Conservation (phyloP, 2,113 vertebrate species). For the Acrocephalus kingi region DNA sequence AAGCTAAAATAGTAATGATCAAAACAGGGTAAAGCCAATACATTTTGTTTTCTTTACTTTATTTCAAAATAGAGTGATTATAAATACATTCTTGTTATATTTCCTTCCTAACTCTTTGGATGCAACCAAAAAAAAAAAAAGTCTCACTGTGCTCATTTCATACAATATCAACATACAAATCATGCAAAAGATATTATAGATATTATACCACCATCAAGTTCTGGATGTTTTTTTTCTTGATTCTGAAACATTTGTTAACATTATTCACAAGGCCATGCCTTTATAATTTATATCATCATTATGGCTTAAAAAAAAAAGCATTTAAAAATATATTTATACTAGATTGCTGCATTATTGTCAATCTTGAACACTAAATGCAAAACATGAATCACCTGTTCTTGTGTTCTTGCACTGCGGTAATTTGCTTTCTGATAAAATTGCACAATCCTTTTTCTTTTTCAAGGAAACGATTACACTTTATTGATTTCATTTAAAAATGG, state of each 20-base stretch:
- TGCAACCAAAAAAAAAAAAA: conserved; percentile 23
- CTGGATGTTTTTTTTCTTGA: conserved; percentile 52
- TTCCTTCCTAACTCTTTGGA: conserved; percentile 76
- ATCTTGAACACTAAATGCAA: conserved; percentile 59
- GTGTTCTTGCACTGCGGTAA: conserved; percentile 38
- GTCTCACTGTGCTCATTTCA: conserved; percentile 72
- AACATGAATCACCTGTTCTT: conserved; percentile 37
- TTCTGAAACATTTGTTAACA: conserved; percentile 50
- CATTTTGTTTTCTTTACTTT: conserved; percentile 72
- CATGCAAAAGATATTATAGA: conserved; percentile 72
- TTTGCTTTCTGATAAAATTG: conserved; percentile 69
- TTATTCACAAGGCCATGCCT: conserved; percentile 65
- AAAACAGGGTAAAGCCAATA: conserved; percentile 72
- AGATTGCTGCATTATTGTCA: conserved; percentile 41
- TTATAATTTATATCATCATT: conserved; percentile 39
- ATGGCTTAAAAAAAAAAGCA: conserved; percentile 39
- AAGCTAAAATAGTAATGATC: conserved; percentile 55
- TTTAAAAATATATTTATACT: not conserved
- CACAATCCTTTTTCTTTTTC: conserved; percentile 59
- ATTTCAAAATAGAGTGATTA: conserved; percentile 78
- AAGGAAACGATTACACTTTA: conserved; percentile 69
- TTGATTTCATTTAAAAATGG: conserved; percentile 73
- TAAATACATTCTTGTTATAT: conserved; percentile 77
- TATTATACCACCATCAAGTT: conserved; percentile 55
- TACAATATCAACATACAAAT: conserved; percentile 69